Evolutionary conservation across 2,888 invertebrate species (phyloP), one percentile per base, ranked within the genome.

Genomic region (Cantharis lateralis): DNA sequence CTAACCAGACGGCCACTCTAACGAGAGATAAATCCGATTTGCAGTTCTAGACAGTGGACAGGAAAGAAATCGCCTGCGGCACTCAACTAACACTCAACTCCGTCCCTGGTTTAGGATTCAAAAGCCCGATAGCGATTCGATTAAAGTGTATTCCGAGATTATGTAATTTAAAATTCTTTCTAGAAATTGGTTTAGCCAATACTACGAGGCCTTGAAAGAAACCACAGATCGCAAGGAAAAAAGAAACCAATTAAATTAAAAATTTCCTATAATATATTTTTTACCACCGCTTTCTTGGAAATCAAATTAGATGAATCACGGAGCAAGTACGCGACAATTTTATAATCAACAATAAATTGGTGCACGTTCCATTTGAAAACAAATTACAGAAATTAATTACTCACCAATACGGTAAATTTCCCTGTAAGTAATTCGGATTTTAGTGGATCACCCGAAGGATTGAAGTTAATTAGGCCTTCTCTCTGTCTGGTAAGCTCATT

Each of bases 351-450:
- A 48, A 48, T 48, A 48, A n/a, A 48, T 48, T 48, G 11, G 32
- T 32, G n/a, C n/a, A 32, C 32, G 32, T 32, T 48, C 48, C 48
- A 48, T 48, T 48, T n/a, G n/a, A 48, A 48, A 48, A 48, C 48
- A n/a, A 48, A 48, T 32, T 32, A 32, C 13, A 32, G 13, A 32
- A 32, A 32, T 48, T 48, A 48, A 28, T 62, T 64, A 88, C 93
- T 91, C 87, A 96, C 96, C 93, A 98, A 90, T 87, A 98, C 95
- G 82, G 98, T 98, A 89, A 98, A 98, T 91, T 98, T 98, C 82
- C 96, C 97, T 75, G 98, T 97, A 84, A 93, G 92, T 79, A 98
- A 89, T 90, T 98, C 98, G 61, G 93, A 93, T 85, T 93, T 93
- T 71, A 98, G 91, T 1, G 96, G 96, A 84, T 96, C 96, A 84